Base-by-base conservation (phyloP, 2,797 vertebrate species). In the Ptychobarbus kaznakovi region DNA sequence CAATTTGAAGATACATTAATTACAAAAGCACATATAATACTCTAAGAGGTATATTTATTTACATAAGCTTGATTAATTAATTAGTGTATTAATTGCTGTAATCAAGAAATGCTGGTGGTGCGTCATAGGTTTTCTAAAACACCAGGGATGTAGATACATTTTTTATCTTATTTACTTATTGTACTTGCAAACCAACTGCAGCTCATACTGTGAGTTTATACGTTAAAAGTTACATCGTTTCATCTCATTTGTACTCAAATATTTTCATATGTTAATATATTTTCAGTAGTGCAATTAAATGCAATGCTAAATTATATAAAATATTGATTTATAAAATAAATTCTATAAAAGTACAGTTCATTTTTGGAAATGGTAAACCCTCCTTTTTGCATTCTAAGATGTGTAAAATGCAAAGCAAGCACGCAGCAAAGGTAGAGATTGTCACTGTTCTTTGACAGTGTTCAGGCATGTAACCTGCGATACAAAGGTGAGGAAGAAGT, bases 401-500 rank as follows among this genome's bases (percentile, higher is more conserved):
- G 20, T 75, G 13, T n/a, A 75, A 82, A 74, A 61, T 35, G 70
- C 73, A 53, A 76, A 81, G 65, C 63, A 81, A 68, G 51, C 32
- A 68, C 38, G 44, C 63, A 68, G 20, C 35, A 56, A 40, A 70
- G 46, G 22, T 16, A 53, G 35, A 81, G 16, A 40, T 76, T 76
- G 73, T 25, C 8, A 53, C 58, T 40, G 32, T 66, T 40, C 22
- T 66, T 18, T 53, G 40, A 35, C 61, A 28, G 72, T 76, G 22
- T 35, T 35, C 72, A 83, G 73, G 61, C 58, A 66, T 66, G 82
- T 40, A 68, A 66, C 16, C 3, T 76, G 13, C 58, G 77, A 40
- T 16, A 77, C 32, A 65, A 75, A 76, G 58, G 70, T 83, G 56
- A 63, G 56, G 80, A 46, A 83, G 66, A 20, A 83, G 46, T 83